Evolutionary conservation across 1,140 invertebrate genomes (phyloP), one percentile per base, ranked within the genome.

Genomic region (Lerema accius): DNA sequence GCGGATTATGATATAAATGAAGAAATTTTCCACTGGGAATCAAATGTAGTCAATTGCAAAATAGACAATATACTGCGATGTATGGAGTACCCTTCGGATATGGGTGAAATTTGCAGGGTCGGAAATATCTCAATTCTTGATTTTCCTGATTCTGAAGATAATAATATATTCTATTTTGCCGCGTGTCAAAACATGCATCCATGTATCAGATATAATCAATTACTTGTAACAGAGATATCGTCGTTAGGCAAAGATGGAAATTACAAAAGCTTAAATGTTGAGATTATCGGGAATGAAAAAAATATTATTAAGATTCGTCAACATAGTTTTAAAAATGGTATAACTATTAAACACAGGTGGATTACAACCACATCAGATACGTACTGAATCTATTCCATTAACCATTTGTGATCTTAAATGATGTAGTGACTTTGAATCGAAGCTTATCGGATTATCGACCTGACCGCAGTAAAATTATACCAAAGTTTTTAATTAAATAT

Each of bases 261-360:
- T 37, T 37, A 37, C n/a, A 37, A 37, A 3, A 37, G 35, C 11
- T 37, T 37, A n/a, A 37, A 37, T n/a, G 35, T 37, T 2, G 35
- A 37, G 35, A 11, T 37, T 7, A 37, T 37, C 10, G 35, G 35
- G 4, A 7, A 11, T n/a, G 10, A 37, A 1, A 37, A 37, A 11
- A 37, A 37, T 11, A 37, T 37, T 11, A 4, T 37, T 11, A 37
- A 37, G 35, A 37, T 37, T 11, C 35, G 35, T 1, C 35, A 37
- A 7, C 35, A 37, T n/a, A 37, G 35, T 11, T 37, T 37, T 37
- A 37, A 37, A 37, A 37, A 37, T 37, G 35, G 35, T 37, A 37
- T 37, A 11, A 11, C 1, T 37, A 11, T 37, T 37, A 37, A 9
- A 37, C 10, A n/a, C 4, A 37, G 19, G 19, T 23, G 19, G 19